Conservation (phyloP, 2,797 vertebrate genomes). For the Mus minutoides region DNA sequence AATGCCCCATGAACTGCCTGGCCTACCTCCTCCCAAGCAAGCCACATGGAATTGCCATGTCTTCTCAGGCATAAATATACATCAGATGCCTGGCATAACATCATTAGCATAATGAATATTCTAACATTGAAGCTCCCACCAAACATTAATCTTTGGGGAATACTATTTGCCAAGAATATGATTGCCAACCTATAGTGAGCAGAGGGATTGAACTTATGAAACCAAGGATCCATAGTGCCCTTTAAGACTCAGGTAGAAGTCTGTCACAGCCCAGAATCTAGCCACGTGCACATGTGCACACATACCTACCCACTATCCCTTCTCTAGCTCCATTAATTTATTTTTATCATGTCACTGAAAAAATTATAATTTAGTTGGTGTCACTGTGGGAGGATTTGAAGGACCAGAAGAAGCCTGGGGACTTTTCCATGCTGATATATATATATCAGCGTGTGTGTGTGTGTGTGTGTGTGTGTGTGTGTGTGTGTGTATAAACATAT, state of each 20-base stretch:
- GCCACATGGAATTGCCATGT: not conserved
- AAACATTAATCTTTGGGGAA: slow-evolving; percentile 57
- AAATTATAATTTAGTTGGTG: not conserved
- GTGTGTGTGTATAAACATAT: too few species aligned
- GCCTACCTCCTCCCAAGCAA: slow-evolving; percentile 12
- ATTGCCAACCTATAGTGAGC: slow-evolving; percentile 17
- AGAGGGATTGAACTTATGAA: not conserved
- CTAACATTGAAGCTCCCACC: slow-evolving; percentile 61
- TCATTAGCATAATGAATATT: slow-evolving; percentile 67
- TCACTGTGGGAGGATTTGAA: not conserved
- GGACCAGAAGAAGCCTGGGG: too few species aligned
- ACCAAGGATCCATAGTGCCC: not conserved
- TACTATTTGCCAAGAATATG: slow-evolving; percentile 27
- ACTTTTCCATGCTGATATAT: accelerated
- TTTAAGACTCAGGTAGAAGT: not conserved
- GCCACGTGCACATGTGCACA: accelerated
- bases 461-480: too few species aligned
- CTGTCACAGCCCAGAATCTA: not conserved
- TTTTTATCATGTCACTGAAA: not conserved
- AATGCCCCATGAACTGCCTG: not conserved
- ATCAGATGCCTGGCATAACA: not conserved
- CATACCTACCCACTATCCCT: not conserved
- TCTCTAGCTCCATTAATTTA: not conserved
- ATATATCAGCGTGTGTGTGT: too few species aligned
- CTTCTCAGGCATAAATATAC: slow-evolving; percentile 45